Evolutionary conservation across 2,888 invertebrate species (phyloP), one percentile per base, ranked within the genome.

Genomic region (Drosophila subsilvestris): DNA sequence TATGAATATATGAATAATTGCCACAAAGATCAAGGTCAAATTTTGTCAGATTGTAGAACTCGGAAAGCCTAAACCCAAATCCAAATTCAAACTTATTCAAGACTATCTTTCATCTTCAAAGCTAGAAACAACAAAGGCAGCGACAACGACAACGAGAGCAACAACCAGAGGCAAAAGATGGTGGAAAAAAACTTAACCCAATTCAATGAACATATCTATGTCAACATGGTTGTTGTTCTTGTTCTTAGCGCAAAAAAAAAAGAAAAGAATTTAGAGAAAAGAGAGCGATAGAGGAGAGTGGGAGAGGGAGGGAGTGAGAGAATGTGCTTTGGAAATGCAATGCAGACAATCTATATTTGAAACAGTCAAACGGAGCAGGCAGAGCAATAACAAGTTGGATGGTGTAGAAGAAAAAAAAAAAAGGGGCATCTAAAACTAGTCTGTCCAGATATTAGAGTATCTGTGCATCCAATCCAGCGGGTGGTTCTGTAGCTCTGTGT

Each of bases 341-440:
- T 54, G 65, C 56, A 48, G 51, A 62, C 73, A 50, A 56, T 73
- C 71, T 68, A 69, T 69, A 60, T 54, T 60, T 58, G 60, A 60
- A 60, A 58, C 44, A 58, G 37, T 37, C 37, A 37, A 37, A 37
- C 37, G 37, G 37, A 37, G 37, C 37, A 37, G 37, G 14, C 37
- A 37, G 37, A 37, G 29, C 58, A 60, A 48, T 43, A 45, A 54
- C 43, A 65, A 66, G 48, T 55, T 56, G 47, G 27, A 62, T n/a
- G 45, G 44, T 9, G 14, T 20, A 17, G 14, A 48, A 29, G 59
- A 51, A 68, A 66, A 48, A 29, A 63, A 55, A 68, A 65, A 53
- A 59, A 49, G n/a, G 45, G 56, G 45, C 45, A 74, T 65, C 67
- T 60, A 37, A 74, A 72, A 74, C 72, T 55, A 72, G 72, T 74